Evolutionary conservation across 2,113 vertebrate genomes (phyloP), one percentile per base, ranked within the genome.

Genomic region (Neogobius melanostomus): DNA sequence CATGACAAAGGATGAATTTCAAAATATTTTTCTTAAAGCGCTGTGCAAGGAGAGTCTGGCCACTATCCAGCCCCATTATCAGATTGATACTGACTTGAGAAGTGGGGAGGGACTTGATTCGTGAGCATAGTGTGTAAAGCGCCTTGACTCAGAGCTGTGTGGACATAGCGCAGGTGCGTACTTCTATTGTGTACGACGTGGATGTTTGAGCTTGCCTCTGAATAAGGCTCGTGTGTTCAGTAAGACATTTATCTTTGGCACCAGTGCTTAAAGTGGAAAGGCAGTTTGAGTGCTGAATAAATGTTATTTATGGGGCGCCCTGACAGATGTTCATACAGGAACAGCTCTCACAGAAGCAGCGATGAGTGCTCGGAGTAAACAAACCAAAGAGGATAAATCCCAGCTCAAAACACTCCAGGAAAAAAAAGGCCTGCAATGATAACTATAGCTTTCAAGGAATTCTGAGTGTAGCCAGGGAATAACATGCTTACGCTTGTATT

Each of bases 331-430:
- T 82, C 71, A 80, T 64, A 71, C 61, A 84, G 59, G 53, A 80
- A 80, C 57, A 66, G 11, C 60, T 66, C 63, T 77, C 61, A 77
- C 47, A 5, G 69, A 86, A 81, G 75, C 72, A 79, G 79, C 72
- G 79, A 71, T 17, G 73, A 84, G 75, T 51, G 46, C 70, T 85
- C 81, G 82, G 82, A 71, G 75, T 76, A 75, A 85, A 87, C 79
- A 82, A 43, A 66, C 11, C 28, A 67, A 45, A 82, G 69, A 64
- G n/a, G 53, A 84, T 81, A 71, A 86, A 72, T 76, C 68, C 48
- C 42, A 52, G 36, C 77, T 84, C 70, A 77, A 73, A 78, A 85
- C 64, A 54, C 36, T 56, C 49, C 66, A 56, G 17, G 59, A 51
- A 52, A 48, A 57, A 43, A 48, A 17, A 48, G 48, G 66, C 71